Conservation (phyloP, 2,888 invertebrate species). For the Blastobasis lacticolella region DNA sequence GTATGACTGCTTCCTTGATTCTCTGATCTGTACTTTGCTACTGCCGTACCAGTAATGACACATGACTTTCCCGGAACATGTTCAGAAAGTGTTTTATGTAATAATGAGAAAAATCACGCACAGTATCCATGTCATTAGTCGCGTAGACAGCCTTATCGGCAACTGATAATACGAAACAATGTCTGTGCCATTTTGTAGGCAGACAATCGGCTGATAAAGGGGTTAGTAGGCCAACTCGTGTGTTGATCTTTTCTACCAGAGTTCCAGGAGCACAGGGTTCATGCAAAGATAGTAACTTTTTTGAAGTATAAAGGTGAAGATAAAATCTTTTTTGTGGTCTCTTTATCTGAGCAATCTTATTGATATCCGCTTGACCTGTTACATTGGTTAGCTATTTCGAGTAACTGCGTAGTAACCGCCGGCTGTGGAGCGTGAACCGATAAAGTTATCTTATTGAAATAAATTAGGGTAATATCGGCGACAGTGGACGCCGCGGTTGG, state of each 20-base stretch:
- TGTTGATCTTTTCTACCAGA: constrained; percentile 2
- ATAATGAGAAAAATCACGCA: too few species aligned
- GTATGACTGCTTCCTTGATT: too few species aligned
- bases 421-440: neutral
- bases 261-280: too few species aligned
- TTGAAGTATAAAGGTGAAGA: neutral
- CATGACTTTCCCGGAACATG: too few species aligned
- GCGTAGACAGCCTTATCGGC: too few species aligned
- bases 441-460: constrained; percentile 6
- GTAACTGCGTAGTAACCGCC: constrained; percentile 37
- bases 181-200: neutral
- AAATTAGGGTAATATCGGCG: constrained; percentile 10
- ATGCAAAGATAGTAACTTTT: too few species aligned
- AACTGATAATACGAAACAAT: too few species aligned
- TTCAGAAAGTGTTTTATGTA: too few species aligned
- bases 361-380: constrained; percentile 50
- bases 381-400: constrained; percentile 22
- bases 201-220: constrained; percentile 5
- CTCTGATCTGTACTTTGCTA: too few species aligned
- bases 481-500: constrained; percentile 6
- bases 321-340: constrained; percentile 1
- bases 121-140: too few species aligned
- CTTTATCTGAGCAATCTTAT: constrained; percentile 30
- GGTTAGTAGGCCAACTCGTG: constrained; percentile 11
- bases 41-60: too few species aligned